Percentiles rank a stretch among this genome's conserved stretches.
These are phyloP conservation scores for Peucedramus taeniatus DNA, from an alignment of 2,113 vertebrate genomes.

Conservation along the genomic window DNA sequence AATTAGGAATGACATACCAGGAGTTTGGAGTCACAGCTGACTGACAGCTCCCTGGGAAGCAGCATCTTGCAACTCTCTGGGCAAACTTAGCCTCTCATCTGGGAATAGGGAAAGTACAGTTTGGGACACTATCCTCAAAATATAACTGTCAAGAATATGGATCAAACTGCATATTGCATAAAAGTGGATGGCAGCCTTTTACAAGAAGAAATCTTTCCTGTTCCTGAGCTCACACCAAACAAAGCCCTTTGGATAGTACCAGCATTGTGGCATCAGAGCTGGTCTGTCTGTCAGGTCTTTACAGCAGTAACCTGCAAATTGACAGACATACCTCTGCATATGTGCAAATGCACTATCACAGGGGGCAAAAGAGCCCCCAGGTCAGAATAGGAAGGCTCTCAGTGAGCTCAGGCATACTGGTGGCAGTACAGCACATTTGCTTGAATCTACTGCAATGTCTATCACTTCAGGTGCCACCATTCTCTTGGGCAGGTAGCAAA, in stretches of 20 bases:
- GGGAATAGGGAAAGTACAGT: background rate
- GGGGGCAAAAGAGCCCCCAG: background rate
- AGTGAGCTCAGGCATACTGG: background rate
- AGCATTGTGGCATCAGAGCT: rapidly evolving
- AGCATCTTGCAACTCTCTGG: background rate
- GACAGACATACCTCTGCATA: background rate
- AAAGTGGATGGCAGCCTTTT: background rate
- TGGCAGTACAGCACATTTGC: background rate
- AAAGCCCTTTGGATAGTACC: background rate
- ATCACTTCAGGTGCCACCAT: background rate
- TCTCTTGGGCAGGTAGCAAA: background rate
- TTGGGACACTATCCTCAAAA: background rate
- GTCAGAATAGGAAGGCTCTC: background rate
- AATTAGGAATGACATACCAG: background rate
- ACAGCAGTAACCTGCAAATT: background rate
- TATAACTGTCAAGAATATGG: background rate
- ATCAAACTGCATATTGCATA: background rate
- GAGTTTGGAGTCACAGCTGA: background rate
- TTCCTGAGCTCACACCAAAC: background rate
- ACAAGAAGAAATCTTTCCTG: background rate
- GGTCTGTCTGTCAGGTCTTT: rapidly evolving
- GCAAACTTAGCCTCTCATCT: background rate
- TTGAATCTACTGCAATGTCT: background rate
- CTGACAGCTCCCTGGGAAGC: background rate
- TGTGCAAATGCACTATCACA: background rate